Evolutionary conservation across 1,140 invertebrate genomes (phyloP).

Genomic region (Latrodectus geometricus): DNA sequence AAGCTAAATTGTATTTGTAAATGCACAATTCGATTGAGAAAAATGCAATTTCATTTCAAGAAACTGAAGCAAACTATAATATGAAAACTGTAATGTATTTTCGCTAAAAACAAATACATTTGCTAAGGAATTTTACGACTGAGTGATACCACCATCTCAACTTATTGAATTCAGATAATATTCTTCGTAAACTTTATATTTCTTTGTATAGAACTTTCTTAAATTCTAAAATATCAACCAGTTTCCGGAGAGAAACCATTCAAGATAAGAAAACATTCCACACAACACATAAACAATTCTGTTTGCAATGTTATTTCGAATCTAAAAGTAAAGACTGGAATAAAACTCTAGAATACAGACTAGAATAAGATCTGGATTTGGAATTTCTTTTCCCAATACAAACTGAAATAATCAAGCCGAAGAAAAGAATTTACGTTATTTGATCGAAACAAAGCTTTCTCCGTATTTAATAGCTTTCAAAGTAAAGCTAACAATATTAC

Average conservation of each 20-base stretch:
- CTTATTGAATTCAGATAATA: not conserved
- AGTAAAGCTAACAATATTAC: no score
- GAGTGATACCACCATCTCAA: not conserved
- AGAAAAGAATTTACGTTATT: slow-evolving; percentile 37
- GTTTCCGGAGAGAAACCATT: slow-evolving; percentile 33
- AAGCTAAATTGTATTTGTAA: no score
- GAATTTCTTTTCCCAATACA: slow-evolving; percentile 21
- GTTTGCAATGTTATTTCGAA: slow-evolving; percentile 40
- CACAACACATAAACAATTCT: slow-evolving; percentile 50
- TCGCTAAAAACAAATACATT: not conserved
- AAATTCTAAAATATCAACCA: not conserved
- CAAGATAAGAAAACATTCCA: slow-evolving; percentile 33
- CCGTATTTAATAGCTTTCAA: not conserved
- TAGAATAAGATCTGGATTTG: not conserved
- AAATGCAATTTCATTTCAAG: no score
- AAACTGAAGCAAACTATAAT: no score
- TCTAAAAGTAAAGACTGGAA: slow-evolving; percentile 40
- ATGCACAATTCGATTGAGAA: no score
- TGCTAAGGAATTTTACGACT: not conserved
- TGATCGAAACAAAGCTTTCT: slow-evolving; percentile 25
- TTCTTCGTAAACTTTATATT: not conserved
- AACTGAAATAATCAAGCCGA: slow-evolving; percentile 29
- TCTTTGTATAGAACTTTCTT: not conserved
- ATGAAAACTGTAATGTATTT: no score
- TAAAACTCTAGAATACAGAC: not conserved